phyloP scores from a whole-genome alignment of 1,140 invertebrate genomes.

The Drosophila mauritiana region DNA sequence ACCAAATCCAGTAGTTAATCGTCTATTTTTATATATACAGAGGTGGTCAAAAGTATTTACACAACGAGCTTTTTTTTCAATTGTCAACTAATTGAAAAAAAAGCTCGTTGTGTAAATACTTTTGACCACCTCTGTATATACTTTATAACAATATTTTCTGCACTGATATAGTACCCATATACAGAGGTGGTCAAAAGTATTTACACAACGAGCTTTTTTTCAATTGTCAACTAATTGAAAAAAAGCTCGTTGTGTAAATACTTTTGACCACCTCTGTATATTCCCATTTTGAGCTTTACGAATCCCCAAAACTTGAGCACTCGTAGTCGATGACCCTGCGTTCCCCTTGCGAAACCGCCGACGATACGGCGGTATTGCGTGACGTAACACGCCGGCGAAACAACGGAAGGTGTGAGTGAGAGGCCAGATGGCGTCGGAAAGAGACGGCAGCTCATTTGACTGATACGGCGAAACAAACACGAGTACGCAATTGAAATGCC shows the following conservation, averaged over 20 bases:
- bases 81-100: too few species aligned
- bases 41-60: too few species aligned
- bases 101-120: too few species aligned
- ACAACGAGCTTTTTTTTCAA: too few species aligned
- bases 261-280: too few species aligned
- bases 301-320: neutral
- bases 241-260: too few species aligned
- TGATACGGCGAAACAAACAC: constrained; percentile 32
- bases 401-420: constrained; percentile 13
- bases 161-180: neutral
- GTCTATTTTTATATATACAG: too few species aligned
- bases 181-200: too few species aligned
- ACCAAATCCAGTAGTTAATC: too few species aligned
- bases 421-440: neutral
- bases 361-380: constrained; percentile 17
- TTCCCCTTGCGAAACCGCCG: constrained; percentile 12
- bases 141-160: neutral
- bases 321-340: neutral
- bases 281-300: neutral
- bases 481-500: constrained; percentile 26
- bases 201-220: too few species aligned
- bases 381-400: constrained; percentile 47
- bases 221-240: too few species aligned
- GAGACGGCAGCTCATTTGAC: constrained; percentile 24
- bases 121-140: too few species aligned